Conservation (phyloP, 2,888 invertebrate genomes). For the Octodonta nipae region DNA sequence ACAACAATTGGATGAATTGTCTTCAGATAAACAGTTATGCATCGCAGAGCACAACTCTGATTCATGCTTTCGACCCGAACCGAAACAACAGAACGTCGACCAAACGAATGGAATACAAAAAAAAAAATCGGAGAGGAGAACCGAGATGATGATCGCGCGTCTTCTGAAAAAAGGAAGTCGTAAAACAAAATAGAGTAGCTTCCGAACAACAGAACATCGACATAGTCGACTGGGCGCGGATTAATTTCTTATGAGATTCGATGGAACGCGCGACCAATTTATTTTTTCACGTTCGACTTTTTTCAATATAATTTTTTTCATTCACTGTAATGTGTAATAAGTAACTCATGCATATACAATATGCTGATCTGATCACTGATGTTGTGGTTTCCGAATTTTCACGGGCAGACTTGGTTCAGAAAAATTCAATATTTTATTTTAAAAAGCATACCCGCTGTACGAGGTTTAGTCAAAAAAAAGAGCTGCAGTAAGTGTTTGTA, state of each 20-base stretch:
- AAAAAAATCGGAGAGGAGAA: conserved; percentile 4
- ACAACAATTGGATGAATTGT: too few species aligned
- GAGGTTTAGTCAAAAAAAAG: too few species aligned
- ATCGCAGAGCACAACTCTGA: conserved; percentile 16
- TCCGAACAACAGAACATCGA: conserved; percentile 19
- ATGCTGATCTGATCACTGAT: too few species aligned
- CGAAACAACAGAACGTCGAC: conserved; percentile 9
- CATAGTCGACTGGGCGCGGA: conserved; percentile 17
- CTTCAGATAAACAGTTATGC: conserved; percentile 19
- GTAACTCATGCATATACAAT: too few species aligned
- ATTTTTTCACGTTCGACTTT: conserved; percentile 7
- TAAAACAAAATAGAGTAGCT: conserved; percentile 19
- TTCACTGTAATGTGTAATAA: too few species aligned
- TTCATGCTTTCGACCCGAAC: conserved; percentile 18
- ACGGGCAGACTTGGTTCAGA: too few species aligned
- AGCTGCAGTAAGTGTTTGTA: too few species aligned
- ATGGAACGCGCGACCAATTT: conserved; percentile 15
- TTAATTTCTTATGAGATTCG: conserved; percentile 15
- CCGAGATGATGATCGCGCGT: conserved; percentile 15
- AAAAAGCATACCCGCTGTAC: too few species aligned
- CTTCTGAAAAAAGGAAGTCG: conserved; percentile 19
- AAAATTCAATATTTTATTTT: too few species aligned
- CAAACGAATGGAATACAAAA: conserved; percentile 6
- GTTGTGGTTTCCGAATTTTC: too few species aligned
- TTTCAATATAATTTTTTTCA: neutral